Evolutionary conservation across 2,888 invertebrate genomes (phyloP).

Genomic region (Dexiosoma caninum): DNA sequence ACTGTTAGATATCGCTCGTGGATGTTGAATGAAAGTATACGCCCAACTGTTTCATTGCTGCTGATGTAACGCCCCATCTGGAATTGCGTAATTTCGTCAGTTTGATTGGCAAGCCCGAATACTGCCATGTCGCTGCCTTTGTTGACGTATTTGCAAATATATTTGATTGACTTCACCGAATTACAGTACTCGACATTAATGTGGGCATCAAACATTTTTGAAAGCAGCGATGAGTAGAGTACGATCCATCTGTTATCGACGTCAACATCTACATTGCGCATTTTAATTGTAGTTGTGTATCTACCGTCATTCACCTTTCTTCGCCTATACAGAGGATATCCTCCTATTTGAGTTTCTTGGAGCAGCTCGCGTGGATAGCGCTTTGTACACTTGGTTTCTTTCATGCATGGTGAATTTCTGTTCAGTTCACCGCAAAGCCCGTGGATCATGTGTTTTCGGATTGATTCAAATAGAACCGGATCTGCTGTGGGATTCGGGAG

Average conservation of each 20-base stretch:
- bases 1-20: slow-evolving; percentile 5
- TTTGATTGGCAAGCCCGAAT: slow-evolving; percentile 16
- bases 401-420: slow-evolving; percentile 13
- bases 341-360: slow-evolving; percentile 58
- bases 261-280: slow-evolving; percentile 3
- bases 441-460: slow-evolving; percentile 27
- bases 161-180: slow-evolving; percentile 76
- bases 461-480: slow-evolving; percentile 21
- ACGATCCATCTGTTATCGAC: slow-evolving; percentile 6
- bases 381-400: slow-evolving; percentile 4
- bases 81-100: slow-evolving; percentile 48
- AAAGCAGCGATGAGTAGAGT: slow-evolving; percentile 14
- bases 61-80: slow-evolving; percentile 67
- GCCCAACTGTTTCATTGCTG: no score
- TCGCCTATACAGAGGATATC: slow-evolving; percentile 62
- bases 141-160: slow-evolving; percentile 67
- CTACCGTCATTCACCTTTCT: slow-evolving; percentile 42
- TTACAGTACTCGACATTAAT: slow-evolving; percentile 67
- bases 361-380: slow-evolving; percentile 54
- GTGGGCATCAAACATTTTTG: slow-evolving; percentile 67
- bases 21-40: slow-evolving; percentile 29
- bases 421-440: slow-evolving; percentile 32
- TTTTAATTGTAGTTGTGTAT: background rate
- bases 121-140: slow-evolving; percentile 20
- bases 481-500: slow-evolving; percentile 16